Base-by-base conservation (phyloP, 2,888 invertebrate genomes). In the Drosophila mimica region DNA sequence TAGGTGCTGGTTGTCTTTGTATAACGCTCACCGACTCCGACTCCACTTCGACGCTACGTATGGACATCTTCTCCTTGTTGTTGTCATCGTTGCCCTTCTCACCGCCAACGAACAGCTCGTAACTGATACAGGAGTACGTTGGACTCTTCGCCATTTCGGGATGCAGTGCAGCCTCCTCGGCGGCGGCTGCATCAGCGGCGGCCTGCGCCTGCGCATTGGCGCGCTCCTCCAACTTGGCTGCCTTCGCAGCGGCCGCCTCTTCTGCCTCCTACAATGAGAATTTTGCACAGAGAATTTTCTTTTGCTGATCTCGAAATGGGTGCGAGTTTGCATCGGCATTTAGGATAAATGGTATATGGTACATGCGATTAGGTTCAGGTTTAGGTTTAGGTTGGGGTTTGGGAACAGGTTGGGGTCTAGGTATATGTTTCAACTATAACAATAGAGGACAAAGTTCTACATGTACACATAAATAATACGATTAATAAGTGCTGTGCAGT, bases 81-180 rank as follows among this genome's bases (percentile, higher is more conserved):
- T 97, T 97, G 95, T 97, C 97, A 93, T 97, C 97, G 93, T 96
- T 96, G 90, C 97, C 97, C 91, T 97, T 97, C 91, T 97, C 97
- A 93, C 97, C 97, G 91, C 96, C 97, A 83, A 97, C 97, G 94
- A 97, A 98, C 86, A 97, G 94, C 94, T 98, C 98, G 94, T 98
- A 98, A 93, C 98, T 98, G 93, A 97, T 97, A 93, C 97, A 97
- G 74, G 98, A 98, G 93, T 97, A 97, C 79, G 98, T 98, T 57
- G 98, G 98, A 66, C 98, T 98, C 93, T 98, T 98, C 81, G 97
- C 96, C 91, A 96, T 95, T 76, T 96, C 96, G 53, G 92, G 92
- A 89, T 92, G 92, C 91, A 94, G 94, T 31, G 95, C 95, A 68
- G 93, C 93, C 75, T 93, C 93, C 70, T 92, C 93, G 75, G 92